Evolutionary conservation across 2,797 vertebrate genomes (phyloP).

Genomic region (Macroramphosus scolopax): DNA sequence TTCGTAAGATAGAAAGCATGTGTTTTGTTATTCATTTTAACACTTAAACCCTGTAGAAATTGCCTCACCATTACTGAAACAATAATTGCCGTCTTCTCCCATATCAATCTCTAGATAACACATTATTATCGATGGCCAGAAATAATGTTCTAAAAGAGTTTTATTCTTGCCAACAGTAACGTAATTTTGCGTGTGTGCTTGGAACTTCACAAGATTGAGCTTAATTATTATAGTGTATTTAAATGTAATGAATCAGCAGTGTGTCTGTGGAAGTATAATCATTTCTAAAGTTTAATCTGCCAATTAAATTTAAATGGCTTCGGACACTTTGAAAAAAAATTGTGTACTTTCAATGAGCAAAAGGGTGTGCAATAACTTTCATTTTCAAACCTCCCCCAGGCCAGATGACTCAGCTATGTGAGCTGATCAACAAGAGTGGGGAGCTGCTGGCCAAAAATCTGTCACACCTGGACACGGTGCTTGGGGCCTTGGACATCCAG

Average conservation of each 20-base stretch:
- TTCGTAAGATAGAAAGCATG: too few species aligned
- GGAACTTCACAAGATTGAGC: background rate
- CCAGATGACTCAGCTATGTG: constrained; percentile 99
- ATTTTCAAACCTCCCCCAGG: constrained; percentile 78
- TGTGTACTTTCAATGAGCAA: background rate
- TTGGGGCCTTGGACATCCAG: constrained; percentile 97
- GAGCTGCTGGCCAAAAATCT: constrained; percentile 98
- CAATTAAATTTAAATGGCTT: background rate
- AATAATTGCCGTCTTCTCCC: too few species aligned
- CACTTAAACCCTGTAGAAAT: constrained; percentile 11
- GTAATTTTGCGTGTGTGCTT: too few species aligned
- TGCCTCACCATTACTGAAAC: background rate
- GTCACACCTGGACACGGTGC: constrained; percentile 97
- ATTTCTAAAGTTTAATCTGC: background rate
- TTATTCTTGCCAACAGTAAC: too few species aligned
- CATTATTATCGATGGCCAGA: too few species aligned
- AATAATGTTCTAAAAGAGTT: too few species aligned
- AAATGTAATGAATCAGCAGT: background rate
- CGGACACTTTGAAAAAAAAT: background rate
- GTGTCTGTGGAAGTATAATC: background rate
- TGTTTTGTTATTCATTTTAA: background rate
- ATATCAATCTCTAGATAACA: background rate
- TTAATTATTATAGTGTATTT: background rate
- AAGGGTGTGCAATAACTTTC: background rate
- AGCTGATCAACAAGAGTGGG: constrained; percentile 99